Evolutionary conservation across 2,888 invertebrate genomes (phyloP).

Genomic region (Erebia palarica): DNA sequence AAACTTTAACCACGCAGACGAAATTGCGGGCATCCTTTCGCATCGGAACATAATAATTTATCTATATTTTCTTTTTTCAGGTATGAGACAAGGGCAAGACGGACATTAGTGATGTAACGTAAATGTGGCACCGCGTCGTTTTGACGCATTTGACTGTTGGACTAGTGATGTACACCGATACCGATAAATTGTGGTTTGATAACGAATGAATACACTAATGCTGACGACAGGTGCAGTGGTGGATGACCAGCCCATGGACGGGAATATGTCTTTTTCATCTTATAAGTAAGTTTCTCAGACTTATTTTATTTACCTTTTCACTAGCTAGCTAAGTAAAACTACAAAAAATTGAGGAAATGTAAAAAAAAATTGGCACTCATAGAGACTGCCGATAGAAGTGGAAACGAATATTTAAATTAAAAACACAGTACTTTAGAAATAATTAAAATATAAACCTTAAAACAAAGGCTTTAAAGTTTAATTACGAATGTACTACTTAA

Average conservation of each 20-base stretch:
- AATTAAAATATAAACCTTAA: no score
- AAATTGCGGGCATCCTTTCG: no score
- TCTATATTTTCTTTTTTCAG: slow-evolving; percentile 54
- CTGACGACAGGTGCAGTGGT: slow-evolving; percentile 71
- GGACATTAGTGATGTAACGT: slow-evolving; percentile 65
- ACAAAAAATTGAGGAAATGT: no score
- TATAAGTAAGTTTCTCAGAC: slow-evolving; percentile 63
- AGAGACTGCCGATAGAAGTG: no score
- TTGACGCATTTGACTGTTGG: slow-evolving; percentile 55
- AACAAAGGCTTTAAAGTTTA: no score
- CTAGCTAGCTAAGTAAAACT: no score
- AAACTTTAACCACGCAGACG: no score
- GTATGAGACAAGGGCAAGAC: slow-evolving; percentile 48
- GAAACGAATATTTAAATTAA: no score
- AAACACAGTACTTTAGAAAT: no score
- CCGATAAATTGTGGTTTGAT: slow-evolving; percentile 45
- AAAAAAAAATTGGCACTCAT: no score
- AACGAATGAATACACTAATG: slow-evolving; percentile 78
- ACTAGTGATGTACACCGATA: slow-evolving; percentile 59
- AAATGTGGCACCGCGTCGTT: slow-evolving; percentile 58
- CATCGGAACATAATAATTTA: not conserved
- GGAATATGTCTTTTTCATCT: slow-evolving; percentile 75
- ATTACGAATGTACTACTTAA: no score
- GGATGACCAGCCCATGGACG: slow-evolving; percentile 74
- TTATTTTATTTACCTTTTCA: not conserved